These are phyloP conservation scores for Himalopsyche anomala DNA, from an alignment of 2,888 invertebrate species.

Conservation along the genomic window DNA sequence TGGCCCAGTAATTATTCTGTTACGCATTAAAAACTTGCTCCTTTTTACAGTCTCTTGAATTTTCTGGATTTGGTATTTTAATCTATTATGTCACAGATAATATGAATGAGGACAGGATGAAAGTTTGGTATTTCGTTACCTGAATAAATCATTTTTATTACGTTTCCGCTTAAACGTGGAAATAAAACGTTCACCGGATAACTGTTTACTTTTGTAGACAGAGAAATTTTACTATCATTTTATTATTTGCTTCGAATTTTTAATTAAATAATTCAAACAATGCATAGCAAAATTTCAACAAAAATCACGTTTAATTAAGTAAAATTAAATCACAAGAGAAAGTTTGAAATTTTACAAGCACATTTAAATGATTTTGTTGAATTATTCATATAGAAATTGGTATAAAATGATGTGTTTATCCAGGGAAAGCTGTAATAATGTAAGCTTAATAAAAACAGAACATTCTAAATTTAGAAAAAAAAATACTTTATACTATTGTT, in stretches of 20 bases:
- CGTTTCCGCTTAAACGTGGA: constrained; percentile 49
- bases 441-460: too few relatives aligned
- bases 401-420: too few relatives aligned
- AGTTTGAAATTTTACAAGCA: too few relatives aligned
- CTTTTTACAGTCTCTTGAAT: constrained; percentile 13
- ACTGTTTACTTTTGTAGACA: constrained; percentile 56
- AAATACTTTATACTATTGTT: too few relatives aligned
- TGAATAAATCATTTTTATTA: constrained; percentile 64
- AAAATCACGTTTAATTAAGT: constrained; percentile 19
- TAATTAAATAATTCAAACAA: constrained; percentile 59
- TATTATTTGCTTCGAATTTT: constrained; percentile 47
- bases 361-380: too few relatives aligned
- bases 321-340: neutral
- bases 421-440: too few relatives aligned
- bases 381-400: too few relatives aligned
- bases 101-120: constrained; percentile 47
- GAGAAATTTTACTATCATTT: constrained; percentile 47
- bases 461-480: too few relatives aligned
- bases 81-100: constrained; percentile 21
- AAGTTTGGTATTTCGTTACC: constrained; percentile 57
- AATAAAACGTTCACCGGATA: constrained; percentile 49
- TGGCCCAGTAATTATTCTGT: too few relatives aligned
- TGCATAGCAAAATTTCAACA: neutral
- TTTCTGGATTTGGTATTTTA: neutral
- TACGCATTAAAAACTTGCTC: too few relatives aligned